phyloP scores from a whole-genome alignment of 2,888 invertebrate species.

The Scaptomyza cyrtandrae region DNA sequence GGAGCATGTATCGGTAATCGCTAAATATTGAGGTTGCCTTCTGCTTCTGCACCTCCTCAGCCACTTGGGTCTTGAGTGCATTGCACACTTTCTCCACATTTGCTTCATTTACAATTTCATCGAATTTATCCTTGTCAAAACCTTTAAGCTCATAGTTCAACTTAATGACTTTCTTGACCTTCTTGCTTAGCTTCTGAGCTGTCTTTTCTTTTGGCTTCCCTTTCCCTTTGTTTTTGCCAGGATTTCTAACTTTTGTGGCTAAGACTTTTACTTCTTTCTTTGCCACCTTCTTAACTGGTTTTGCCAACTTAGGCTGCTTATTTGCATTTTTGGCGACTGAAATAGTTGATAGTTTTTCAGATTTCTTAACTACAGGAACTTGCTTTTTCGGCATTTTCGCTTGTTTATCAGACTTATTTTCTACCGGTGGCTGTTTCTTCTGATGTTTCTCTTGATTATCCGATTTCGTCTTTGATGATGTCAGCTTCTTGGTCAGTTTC shows the following conservation, averaged over 20 bases:
- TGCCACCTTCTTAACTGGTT: slow-evolving; percentile 5
- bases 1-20: slow-evolving; percentile 80
- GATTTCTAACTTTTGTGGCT: slow-evolving; percentile 24
- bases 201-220: slow-evolving; percentile 7
- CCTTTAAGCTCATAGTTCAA: slow-evolving; percentile 62
- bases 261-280: slow-evolving; percentile 17
- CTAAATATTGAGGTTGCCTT: slow-evolving; percentile 80
- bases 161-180: slow-evolving; percentile 27
- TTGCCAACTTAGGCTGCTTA: slow-evolving; percentile 18
- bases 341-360: background rate
- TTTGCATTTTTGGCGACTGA: slow-evolving; percentile 4
- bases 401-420: slow-evolving; percentile 16
- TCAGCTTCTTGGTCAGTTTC: slow-evolving; percentile 2
- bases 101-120: slow-evolving; percentile 62
- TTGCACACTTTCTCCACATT: slow-evolving; percentile 75
- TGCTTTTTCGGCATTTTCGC: slow-evolving; percentile 3
- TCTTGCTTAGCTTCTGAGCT: slow-evolving; percentile 19
- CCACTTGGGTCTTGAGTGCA: slow-evolving; percentile 70
- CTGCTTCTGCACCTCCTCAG: slow-evolving; percentile 68
- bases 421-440: background rate
- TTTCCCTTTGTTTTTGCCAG: background rate
- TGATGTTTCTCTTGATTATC: background rate
- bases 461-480: background rate
- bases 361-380: background rate
- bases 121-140: slow-evolving; percentile 78